Conservation (phyloP, 2,888 invertebrate genomes). For the Dascillus cervinus region DNA sequence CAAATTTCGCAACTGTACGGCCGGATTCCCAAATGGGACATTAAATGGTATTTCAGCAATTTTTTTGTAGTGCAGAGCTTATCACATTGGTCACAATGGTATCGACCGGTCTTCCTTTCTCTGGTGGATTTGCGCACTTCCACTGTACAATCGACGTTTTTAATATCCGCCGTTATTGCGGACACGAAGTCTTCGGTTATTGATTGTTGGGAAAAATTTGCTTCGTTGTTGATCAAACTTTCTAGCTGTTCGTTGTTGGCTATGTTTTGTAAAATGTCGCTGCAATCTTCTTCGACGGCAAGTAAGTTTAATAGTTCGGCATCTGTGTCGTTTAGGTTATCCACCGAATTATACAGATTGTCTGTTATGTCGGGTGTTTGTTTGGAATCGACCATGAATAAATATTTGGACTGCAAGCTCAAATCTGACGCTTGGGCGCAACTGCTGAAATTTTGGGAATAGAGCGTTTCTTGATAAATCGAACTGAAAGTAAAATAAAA, state of each 20-base stretch:
- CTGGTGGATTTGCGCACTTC: not conserved
- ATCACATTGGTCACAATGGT: conserved; percentile 33
- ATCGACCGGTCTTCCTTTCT: conserved; percentile 9
- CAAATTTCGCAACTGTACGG: conserved; percentile 34
- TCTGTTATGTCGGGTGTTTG: conserved; percentile 26
- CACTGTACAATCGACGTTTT: not conserved
- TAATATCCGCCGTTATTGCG: not conserved
- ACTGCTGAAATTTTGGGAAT: conserved; percentile 3
- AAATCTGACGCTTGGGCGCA: conserved; percentile 7
- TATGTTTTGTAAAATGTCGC: conserved; percentile 36
- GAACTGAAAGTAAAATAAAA: too few species aligned
- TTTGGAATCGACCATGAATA: conserved; percentile 23
- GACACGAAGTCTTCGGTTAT: conserved; percentile 7
- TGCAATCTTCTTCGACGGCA: conserved; percentile 36
- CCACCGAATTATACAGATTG: conserved; percentile 26
- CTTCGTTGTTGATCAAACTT: conserved; percentile 27
- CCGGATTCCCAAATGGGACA: conserved; percentile 31
- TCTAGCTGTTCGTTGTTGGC: conserved; percentile 36
- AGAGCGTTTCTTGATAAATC: conserved; percentile 19
- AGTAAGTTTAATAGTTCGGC: conserved; percentile 35
- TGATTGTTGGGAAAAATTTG: conserved; percentile 21
- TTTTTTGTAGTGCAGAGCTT: conserved; percentile 32
- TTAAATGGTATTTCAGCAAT: conserved; percentile 33
- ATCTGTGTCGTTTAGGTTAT: conserved; percentile 35
- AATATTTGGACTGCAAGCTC: conserved; percentile 23